phyloP scores from a whole-genome alignment of 2,888 invertebrate species.

The Caenorhabditis doughertyi region DNA sequence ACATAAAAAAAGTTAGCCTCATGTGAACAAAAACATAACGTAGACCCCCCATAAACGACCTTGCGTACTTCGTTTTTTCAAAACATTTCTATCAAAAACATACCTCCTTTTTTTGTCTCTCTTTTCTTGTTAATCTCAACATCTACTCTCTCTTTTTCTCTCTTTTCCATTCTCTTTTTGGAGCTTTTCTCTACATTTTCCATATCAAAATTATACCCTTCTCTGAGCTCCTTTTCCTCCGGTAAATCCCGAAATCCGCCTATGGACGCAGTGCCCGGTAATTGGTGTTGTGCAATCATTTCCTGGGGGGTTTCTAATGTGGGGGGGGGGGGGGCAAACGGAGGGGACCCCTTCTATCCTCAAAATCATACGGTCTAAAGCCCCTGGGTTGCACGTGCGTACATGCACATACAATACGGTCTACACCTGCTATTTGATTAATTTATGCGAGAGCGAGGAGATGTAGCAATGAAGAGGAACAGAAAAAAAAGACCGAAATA shows the following conservation, averaged over 20 bases:
- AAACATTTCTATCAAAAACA: conserved; percentile 17
- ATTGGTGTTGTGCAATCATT: conserved; percentile 54
- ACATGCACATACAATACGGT: conserved; percentile 55
- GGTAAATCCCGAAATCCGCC: conserved; percentile 56
- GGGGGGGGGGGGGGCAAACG: background rate
- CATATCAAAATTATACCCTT: conserved; percentile 57
- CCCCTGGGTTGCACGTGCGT: conserved; percentile 2
- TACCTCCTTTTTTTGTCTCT: conserved; percentile 5
- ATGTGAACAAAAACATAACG: conserved; percentile 1
- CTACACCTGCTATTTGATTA: conserved; percentile 60
- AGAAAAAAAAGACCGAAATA: background rate
- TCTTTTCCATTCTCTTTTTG: background rate
- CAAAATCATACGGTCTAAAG: conserved; percentile 42
- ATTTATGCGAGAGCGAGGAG: conserved; percentile 43
- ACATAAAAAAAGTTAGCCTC: too few relatives aligned
- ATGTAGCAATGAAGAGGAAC: conserved; percentile 41
- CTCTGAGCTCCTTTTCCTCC: conserved; percentile 22
- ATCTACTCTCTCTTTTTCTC: background rate
- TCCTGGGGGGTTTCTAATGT: conserved; percentile 24
- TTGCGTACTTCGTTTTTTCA: background rate
- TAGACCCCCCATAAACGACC: background rate
- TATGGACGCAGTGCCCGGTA: conserved; percentile 24
- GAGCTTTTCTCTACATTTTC: too few relatives aligned
- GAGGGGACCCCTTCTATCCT: background rate
- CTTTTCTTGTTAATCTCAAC: background rate